Conservation (phyloP, 2,113 vertebrate genomes). For the Planiliza haematocheilus region DNA sequence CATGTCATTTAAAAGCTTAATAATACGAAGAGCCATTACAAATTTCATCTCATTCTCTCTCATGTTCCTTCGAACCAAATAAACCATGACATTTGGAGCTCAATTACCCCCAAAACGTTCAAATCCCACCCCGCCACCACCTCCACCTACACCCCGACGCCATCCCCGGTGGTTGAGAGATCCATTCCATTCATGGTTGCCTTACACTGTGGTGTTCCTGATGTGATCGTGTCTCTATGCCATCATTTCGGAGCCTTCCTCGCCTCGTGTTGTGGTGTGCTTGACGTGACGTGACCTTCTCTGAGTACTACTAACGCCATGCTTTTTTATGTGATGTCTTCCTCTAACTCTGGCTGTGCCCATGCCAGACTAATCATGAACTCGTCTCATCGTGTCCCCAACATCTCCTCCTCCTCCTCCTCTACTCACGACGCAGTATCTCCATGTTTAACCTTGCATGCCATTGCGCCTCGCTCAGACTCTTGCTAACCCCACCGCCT, state of each 20-base stretch:
- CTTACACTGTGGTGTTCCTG: constrained; percentile 45
- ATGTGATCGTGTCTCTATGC: constrained; percentile 67
- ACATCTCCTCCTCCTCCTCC: constrained; percentile 10
- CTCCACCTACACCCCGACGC: too few species aligned
- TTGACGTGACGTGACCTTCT: constrained; percentile 79
- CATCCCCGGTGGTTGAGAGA: constrained; percentile 12
- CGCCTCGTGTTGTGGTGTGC: constrained; percentile 79
- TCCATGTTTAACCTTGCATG: constrained; percentile 89
- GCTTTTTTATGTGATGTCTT: constrained; percentile 77
- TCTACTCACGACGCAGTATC: constrained; percentile 34
- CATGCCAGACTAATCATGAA: constrained; percentile 75
- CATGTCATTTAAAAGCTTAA: constrained; percentile 15
- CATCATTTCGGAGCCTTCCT: constrained; percentile 48
- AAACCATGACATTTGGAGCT: constrained; percentile 21
- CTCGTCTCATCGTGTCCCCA: constrained; percentile 36
- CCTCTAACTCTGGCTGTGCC: constrained; percentile 72
- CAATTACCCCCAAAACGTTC: background rate
- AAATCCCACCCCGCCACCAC: too few species aligned
- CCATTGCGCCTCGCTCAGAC: constrained; percentile 81
- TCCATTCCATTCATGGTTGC: constrained; percentile 61
- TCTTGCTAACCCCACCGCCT: constrained; percentile 71
- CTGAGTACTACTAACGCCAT: constrained; percentile 70
- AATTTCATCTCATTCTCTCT: constrained; percentile 40
- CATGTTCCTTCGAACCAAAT: constrained; percentile 24
- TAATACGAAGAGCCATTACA: constrained; percentile 13